Percentiles rank a stretch among this genome's conserved stretches.
phyloP scores from a whole-genome alignment of 92 coral and sea anemone genomes.

The Desmophyllum pertusum region DNA sequence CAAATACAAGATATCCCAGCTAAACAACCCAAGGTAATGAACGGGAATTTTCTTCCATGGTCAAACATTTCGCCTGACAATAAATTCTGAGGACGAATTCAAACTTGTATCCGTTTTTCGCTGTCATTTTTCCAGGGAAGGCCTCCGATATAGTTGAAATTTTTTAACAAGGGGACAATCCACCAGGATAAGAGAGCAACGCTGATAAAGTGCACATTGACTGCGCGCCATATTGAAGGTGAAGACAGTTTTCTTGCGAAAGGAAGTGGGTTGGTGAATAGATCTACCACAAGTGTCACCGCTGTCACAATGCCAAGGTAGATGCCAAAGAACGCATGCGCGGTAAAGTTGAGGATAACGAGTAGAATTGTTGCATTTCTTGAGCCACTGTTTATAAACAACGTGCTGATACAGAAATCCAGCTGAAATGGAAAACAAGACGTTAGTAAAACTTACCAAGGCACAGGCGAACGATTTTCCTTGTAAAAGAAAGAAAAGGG shows the following conservation, averaged over 20 bases:
- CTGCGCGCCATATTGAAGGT: slow-evolving; percentile 46
- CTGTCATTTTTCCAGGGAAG: slow-evolving; percentile 78
- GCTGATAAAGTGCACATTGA: slow-evolving; percentile 47
- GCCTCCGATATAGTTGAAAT: slow-evolving; percentile 66
- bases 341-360: slow-evolving; percentile 60
- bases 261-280: slow-evolving; percentile 22
- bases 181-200: slow-evolving; percentile 64
- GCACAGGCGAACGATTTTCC: too few relatives aligned
- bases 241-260: slow-evolving; percentile 2
- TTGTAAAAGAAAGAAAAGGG: too few relatives aligned
- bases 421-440: slow-evolving; percentile 40
- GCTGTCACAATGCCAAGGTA: slow-evolving; percentile 55
- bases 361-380: slow-evolving; percentile 44
- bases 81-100: slow-evolving; percentile 53
- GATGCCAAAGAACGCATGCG: slow-evolving; percentile 74
- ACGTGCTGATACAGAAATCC: slow-evolving; percentile 62
- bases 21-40: slow-evolving; percentile 53
- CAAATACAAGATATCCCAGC: slow-evolving; percentile 51
- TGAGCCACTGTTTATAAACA: slow-evolving; percentile 53
- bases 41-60: slow-evolving; percentile 62
- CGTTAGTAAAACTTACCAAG: neutral
- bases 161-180: slow-evolving; percentile 59
- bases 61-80: slow-evolving; percentile 70
- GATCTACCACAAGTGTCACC: slow-evolving; percentile 44
- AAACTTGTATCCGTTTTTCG: slow-evolving; percentile 44